Percentiles rank a stretch among this genome's conserved stretches.
These are phyloP conservation scores for Malacoraja senta DNA, from an alignment of 2,797 vertebrate species.

Conservation along the genomic window DNA sequence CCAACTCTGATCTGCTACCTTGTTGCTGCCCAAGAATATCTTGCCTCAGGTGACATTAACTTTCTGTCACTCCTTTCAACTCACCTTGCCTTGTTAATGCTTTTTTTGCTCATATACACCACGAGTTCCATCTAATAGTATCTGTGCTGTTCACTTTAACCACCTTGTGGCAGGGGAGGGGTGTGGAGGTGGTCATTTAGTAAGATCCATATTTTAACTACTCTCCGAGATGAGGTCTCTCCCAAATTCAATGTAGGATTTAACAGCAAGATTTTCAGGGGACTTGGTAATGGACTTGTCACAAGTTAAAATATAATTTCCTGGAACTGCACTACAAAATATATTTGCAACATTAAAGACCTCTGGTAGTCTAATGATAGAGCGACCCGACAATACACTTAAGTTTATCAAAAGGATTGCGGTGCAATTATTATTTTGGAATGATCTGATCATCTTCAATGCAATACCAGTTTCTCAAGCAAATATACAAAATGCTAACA, in stretches of 20 bases:
- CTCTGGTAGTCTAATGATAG: background rate
- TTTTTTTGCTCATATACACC: background rate
- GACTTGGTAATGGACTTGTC: background rate
- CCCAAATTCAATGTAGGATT: background rate
- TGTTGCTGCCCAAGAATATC: too few species aligned
- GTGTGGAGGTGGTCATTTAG: background rate
- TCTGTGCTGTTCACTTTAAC: background rate
- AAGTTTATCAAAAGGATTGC: background rate
- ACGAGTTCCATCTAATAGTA: background rate
- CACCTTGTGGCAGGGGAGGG: too few species aligned
- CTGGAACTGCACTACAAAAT: too few species aligned
- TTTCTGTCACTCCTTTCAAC: background rate
- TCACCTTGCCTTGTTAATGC: background rate
- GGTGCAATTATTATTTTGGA: background rate
- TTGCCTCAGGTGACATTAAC: too few species aligned
- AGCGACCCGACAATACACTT: background rate
- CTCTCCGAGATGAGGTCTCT: background rate
- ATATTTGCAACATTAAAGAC: background rate
- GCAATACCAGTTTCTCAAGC: background rate
- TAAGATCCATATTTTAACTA: background rate
- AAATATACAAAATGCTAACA: background rate
- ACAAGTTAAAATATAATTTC: background rate
- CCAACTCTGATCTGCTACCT: too few species aligned
- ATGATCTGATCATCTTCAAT: background rate
- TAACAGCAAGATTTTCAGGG: background rate